Conservation (phyloP, 2,888 invertebrate species). For the Gymnosoma rotundatum region DNA sequence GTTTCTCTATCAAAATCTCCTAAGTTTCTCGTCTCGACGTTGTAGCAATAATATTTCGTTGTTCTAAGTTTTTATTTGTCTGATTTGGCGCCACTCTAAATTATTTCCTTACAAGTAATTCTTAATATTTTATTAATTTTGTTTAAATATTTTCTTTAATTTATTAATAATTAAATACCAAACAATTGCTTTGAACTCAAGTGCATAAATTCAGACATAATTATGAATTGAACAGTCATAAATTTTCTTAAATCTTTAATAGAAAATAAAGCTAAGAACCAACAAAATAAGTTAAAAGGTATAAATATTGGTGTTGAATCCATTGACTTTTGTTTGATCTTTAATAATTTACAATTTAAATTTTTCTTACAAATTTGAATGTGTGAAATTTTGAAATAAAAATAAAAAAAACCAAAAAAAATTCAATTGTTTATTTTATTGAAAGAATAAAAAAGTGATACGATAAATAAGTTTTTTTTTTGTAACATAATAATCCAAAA, state of each 20-base stretch:
- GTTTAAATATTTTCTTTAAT: background rate
- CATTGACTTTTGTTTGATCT: constrained; percentile 55
- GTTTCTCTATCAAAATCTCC: too few relatives aligned
- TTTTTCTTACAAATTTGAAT: background rate
- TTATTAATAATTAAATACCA: background rate
- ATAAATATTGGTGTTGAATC: too few relatives aligned
- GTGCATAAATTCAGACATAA: constrained; percentile 50
- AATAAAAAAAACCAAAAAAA: too few relatives aligned
- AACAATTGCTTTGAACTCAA: constrained; percentile 75
- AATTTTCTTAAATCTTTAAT: too few relatives aligned
- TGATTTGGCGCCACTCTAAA: constrained; percentile 73
- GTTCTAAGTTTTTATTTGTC: constrained; percentile 71
- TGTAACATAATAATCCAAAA: constrained; percentile 34
- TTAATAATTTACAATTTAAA: constrained; percentile 18
- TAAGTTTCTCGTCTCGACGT: too few relatives aligned
- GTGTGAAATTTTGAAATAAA: background rate
- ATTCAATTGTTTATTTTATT: constrained; percentile 43
- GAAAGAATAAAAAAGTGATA: constrained; percentile 14
- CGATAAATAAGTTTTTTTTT: constrained; percentile 12
- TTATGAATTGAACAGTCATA: constrained; percentile 43
- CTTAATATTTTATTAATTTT: constrained; percentile 77
- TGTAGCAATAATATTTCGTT: background rate
- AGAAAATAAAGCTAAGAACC: too few relatives aligned
- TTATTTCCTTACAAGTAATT: constrained; percentile 75
- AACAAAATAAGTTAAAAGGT: background rate